Evolutionary conservation across 2,113 vertebrate genomes (phyloP).

Genomic region (Cynoglossus semilaevis): DNA sequence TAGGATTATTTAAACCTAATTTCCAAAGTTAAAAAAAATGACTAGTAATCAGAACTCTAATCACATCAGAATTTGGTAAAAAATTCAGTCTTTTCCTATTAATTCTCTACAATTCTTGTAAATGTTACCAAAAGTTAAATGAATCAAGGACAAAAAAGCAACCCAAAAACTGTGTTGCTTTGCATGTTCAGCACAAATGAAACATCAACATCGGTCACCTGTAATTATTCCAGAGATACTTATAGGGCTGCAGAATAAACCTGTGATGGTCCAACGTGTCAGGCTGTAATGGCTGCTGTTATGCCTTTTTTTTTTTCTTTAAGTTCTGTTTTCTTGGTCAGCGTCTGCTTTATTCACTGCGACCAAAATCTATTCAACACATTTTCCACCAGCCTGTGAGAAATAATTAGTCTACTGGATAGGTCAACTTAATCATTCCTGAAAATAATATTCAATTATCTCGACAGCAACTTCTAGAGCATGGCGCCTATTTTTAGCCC

Average conservation of each 20-base stretch:
- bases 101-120: too few relatives aligned
- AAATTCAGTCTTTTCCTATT: too few relatives aligned
- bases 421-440: conserved; percentile 81
- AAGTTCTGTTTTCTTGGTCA: conserved; percentile 45
- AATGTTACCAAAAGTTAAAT: too few relatives aligned
- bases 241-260: conserved; percentile 25
- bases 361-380: conserved; percentile 73
- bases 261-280: conserved; percentile 23
- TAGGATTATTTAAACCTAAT: too few relatives aligned
- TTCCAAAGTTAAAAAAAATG: too few relatives aligned
- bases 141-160: too few relatives aligned
- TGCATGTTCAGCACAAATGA: too few relatives aligned
- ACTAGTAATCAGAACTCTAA: too few relatives aligned
- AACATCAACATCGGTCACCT: neutral
- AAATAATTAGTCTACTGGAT: conserved; percentile 79
- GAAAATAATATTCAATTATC: conserved; percentile 83
- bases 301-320: conserved; percentile 45
- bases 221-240: neutral
- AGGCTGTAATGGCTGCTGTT: conserved; percentile 43
- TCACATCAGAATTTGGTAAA: too few relatives aligned
- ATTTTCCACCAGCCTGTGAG: conserved; percentile 65
- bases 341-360: conserved; percentile 63
- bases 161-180: too few relatives aligned
- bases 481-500: conserved; percentile 72
- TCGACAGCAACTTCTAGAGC: conserved; percentile 71